Percentiles rank a stretch among this genome's conserved stretches.
Evolutionary conservation across 2,888 invertebrate genomes (phyloP).

Genomic region (Apamea anceps): DNA sequence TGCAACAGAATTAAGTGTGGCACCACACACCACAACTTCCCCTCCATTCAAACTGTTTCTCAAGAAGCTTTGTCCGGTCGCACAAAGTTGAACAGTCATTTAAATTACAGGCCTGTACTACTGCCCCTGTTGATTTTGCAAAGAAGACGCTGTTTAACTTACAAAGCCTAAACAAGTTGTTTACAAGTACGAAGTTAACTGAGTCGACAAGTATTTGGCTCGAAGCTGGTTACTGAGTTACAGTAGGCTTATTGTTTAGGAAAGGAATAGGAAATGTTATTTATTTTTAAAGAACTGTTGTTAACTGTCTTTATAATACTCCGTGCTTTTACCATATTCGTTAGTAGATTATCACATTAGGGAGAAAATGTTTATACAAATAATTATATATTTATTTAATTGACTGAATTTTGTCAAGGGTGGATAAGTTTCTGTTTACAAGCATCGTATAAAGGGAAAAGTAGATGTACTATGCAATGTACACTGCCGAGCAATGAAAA

Average conservation of each 20-base stretch:
- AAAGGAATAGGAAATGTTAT: neutral
- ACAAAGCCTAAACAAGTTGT: slow-evolving; percentile 56
- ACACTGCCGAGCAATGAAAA: too few relatives aligned
- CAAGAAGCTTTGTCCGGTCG: slow-evolving; percentile 31
- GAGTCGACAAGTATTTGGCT: slow-evolving; percentile 39
- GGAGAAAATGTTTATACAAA: neutral
- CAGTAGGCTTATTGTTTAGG: neutral
- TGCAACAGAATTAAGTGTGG: neutral
- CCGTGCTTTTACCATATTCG: neutral
- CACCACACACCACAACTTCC: neutral
- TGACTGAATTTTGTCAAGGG: neutral
- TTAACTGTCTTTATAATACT: neutral
- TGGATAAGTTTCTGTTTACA: neutral
- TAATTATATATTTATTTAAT: neutral
- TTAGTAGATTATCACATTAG: neutral
- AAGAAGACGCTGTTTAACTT: slow-evolving; percentile 44
- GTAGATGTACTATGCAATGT: neutral
- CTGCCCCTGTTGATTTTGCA: slow-evolving; percentile 40
- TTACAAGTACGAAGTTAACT: slow-evolving; percentile 43
- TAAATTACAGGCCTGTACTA: slow-evolving; percentile 30
- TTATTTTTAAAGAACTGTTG: neutral
- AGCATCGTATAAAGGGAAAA: neutral
- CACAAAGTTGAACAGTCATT: slow-evolving; percentile 28
- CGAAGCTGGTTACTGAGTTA: slow-evolving; percentile 9
- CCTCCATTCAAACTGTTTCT: slow-evolving; percentile 8